phyloP scores from a whole-genome alignment of 2,113 vertebrate genomes.

The Pterocles burchelli region DNA sequence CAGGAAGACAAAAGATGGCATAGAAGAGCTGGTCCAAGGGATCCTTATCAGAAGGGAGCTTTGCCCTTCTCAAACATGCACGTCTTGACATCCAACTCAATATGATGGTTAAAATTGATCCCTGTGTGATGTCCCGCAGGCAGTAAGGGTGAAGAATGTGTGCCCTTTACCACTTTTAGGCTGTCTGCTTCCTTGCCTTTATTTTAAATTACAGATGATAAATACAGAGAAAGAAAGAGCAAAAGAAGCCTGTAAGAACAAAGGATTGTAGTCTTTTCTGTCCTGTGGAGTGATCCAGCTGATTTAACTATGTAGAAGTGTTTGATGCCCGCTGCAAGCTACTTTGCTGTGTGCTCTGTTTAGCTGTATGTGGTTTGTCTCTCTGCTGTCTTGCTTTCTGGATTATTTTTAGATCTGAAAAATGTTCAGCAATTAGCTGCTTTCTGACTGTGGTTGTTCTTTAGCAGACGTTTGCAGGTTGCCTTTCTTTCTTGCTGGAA shows the following conservation, averaged over 20 bases:
- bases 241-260: not conserved
- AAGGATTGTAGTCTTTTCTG: not conserved
- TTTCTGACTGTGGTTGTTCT: not conserved
- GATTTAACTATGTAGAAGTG: not conserved
- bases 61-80: not conserved
- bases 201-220: not conserved
- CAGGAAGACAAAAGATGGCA: not conserved
- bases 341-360: not conserved
- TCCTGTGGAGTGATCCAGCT: constrained; percentile 1
- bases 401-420: constrained; percentile 40
- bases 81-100: not conserved
- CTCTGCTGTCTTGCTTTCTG: not conserved
- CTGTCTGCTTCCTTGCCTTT: not conserved
- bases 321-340: not conserved
- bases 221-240: not conserved
- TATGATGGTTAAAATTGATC: not conserved
- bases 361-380: not conserved
- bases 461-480: not conserved
- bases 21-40: not conserved
- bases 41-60: not conserved
- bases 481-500: not conserved
- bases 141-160: not conserved
- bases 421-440: constrained; percentile 36
- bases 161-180: not conserved
- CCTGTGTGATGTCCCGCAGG: not conserved